These are phyloP conservation scores for Cyaniris semiargus DNA, from an alignment of 2,888 invertebrate genomes.

Conservation along the genomic window DNA sequence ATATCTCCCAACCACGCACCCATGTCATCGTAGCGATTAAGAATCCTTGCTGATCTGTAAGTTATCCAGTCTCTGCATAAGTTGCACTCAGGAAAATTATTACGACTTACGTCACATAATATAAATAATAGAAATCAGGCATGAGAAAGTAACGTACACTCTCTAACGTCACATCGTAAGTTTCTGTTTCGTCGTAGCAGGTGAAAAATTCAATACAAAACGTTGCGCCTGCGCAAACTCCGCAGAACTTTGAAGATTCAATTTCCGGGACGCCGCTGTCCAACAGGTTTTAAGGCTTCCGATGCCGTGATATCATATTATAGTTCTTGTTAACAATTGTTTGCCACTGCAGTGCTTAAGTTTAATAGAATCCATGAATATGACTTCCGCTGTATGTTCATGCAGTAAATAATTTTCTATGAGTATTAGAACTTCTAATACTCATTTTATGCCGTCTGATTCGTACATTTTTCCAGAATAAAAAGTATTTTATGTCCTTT, in stretches of 20 bases:
- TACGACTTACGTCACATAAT: too few species aligned
- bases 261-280: constrained; percentile 57
- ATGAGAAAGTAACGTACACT: too few species aligned
- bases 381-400: not conserved
- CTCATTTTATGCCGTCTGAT: too few species aligned
- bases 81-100: too few species aligned
- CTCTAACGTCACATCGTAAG: not conserved
- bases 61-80: too few species aligned
- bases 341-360: constrained; percentile 14
- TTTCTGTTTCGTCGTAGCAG: not conserved
- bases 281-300: constrained; percentile 44
- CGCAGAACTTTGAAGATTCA: constrained; percentile 46
- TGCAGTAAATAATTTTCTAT: not conserved
- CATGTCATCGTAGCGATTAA: too few species aligned
- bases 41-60: too few species aligned
- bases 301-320: constrained; percentile 31
- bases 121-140: too few species aligned
- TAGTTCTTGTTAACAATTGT: constrained; percentile 38
- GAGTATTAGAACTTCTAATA: too few species aligned
- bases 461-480: too few species aligned
- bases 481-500: too few species aligned
- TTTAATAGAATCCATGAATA: constrained; percentile 11
- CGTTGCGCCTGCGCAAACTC: not conserved
- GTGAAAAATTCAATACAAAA: not conserved
- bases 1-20: too few species aligned